Conservation (phyloP, 2,888 invertebrate genomes). For the Ceratothoa steindachneri region DNA sequence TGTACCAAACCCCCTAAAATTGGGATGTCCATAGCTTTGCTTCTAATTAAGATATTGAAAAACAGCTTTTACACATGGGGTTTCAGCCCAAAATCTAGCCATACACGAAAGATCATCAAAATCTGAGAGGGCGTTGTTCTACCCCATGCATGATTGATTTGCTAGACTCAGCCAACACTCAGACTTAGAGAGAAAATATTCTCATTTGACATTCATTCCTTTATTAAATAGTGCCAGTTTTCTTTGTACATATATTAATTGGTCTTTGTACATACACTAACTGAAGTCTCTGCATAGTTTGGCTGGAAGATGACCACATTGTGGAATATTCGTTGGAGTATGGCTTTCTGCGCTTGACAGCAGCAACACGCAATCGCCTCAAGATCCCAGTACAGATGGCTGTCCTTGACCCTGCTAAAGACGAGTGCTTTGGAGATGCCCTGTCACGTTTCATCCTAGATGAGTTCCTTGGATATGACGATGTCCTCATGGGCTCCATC, state of each 20-base stretch:
- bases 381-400: slow-evolving; percentile 76
- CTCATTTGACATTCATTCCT: neutral
- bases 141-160: no score
- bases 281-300: slow-evolving; percentile 56
- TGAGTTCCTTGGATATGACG: slow-evolving; percentile 93
- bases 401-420: slow-evolving; percentile 72
- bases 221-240: neutral
- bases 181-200: no score
- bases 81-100: no score
- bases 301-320: slow-evolving; percentile 86
- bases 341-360: slow-evolving; percentile 86
- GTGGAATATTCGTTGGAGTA: slow-evolving; percentile 97
- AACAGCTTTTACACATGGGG: no score
- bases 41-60: no score
- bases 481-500: slow-evolving; percentile 92
- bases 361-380: slow-evolving; percentile 75
- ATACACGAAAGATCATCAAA: no score
- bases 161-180: no score
- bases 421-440: slow-evolving; percentile 89
- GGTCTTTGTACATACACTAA: neutral
- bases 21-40: no score
- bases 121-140: no score
- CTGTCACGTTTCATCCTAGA: slow-evolving; percentile 85
- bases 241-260: neutral
- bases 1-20: no score